A percentile compares a stretch with the other conserved stretches of the same genome.
phyloP scores from a whole-genome alignment of 2,888 invertebrate genomes.

The Leptarthrus brevirostris region DNA sequence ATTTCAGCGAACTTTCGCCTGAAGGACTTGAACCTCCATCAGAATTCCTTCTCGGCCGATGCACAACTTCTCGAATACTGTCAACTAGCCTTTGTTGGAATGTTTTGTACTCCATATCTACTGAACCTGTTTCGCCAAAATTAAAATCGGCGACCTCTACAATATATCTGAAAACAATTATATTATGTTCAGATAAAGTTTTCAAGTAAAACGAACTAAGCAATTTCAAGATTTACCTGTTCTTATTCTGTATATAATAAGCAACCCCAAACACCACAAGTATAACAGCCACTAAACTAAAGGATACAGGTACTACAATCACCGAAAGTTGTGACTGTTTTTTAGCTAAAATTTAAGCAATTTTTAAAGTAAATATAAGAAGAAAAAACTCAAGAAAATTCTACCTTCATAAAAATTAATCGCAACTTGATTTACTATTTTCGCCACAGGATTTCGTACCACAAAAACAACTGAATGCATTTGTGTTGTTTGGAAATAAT shows the following conservation, averaged over 20 bases:
- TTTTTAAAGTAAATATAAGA: no score
- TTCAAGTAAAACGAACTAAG: no score
- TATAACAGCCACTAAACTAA: constrained; percentile 83
- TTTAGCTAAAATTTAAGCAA: no score
- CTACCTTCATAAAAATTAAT: constrained; percentile 88
- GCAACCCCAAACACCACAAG: constrained; percentile 88
- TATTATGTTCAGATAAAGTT: not conserved
- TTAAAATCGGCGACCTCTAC: constrained; percentile 93
- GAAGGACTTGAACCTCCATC: constrained; percentile 57
- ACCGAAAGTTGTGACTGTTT: constrained; percentile 87
- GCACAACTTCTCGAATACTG: constrained; percentile 75
- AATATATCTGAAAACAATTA: constrained; percentile 71
- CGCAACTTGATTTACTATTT: constrained; percentile 75
- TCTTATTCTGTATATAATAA: constrained; percentile 84
- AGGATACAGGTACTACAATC: constrained; percentile 87
- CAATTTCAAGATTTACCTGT: constrained; percentile 72
- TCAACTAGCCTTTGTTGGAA: constrained; percentile 85
- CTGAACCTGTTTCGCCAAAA: constrained; percentile 80
- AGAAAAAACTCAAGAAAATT: no score
- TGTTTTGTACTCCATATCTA: constrained; percentile 88
- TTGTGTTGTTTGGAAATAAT: constrained; percentile 77
- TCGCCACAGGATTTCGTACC: constrained; percentile 81
- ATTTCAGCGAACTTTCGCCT: constrained; percentile 57
- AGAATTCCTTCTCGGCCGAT: constrained; percentile 57
- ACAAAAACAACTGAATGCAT: constrained; percentile 83